These are phyloP conservation scores for Boleophthalmus pectinirostris DNA, from an alignment of 2,113 vertebrate genomes.

Conservation along the genomic window DNA sequence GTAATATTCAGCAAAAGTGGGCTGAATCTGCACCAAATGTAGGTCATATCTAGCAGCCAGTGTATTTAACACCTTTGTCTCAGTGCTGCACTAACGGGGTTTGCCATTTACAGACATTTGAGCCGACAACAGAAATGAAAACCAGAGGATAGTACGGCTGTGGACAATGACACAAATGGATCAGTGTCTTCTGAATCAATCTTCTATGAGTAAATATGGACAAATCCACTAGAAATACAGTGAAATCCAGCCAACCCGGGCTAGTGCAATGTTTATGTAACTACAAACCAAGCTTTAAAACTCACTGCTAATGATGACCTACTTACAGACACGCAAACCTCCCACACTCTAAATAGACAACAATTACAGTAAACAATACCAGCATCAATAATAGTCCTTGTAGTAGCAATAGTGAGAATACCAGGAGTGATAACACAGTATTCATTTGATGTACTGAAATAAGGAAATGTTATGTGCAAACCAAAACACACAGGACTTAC, in stretches of 20 bases:
- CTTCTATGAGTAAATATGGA: neutral
- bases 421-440: neutral
- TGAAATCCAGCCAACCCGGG: neutral
- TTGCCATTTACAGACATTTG: neutral
- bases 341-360: conserved; percentile 37
- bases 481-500: conserved; percentile 24
- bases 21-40: neutral
- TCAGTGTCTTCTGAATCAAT: neutral
- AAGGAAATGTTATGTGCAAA: neutral
- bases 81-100: neutral
- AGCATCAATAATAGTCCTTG: neutral
- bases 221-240: neutral
- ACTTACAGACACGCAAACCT: conserved; percentile 51
- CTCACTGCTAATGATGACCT: conserved; percentile 68
- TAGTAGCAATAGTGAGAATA: neutral
- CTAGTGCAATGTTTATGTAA: neutral
- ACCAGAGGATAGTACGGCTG: neutral
- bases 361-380: neutral
- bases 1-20: neutral
- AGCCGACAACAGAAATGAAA: neutral
- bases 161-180: neutral
- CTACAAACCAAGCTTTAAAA: conserved; percentile 23
- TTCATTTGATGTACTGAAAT: neutral
- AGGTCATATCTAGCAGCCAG: neutral
- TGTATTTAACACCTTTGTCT: neutral